Percentiles rank a stretch among this genome's conserved stretches.
These are phyloP conservation scores for Lampris megalopsis DNA, from an alignment of 2,113 vertebrate genomes.

Conservation along the genomic window DNA sequence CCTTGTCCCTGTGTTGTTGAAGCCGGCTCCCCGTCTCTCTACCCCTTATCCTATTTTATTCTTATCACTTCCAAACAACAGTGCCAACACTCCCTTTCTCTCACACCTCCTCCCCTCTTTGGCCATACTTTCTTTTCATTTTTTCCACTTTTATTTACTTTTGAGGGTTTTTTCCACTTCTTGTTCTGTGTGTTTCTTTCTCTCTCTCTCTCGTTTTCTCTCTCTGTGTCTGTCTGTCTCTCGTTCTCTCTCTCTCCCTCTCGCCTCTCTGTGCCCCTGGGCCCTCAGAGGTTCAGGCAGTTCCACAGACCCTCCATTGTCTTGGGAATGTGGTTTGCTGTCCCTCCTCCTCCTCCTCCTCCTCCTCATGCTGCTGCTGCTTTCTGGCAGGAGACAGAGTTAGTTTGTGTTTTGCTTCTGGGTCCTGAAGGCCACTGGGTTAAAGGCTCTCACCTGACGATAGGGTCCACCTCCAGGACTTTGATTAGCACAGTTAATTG, in stretches of 20 bases:
- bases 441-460: conserved; percentile 41
- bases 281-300: conserved; percentile 65
- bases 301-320: conserved; percentile 81
- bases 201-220: conserved; percentile 1
- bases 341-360: conserved; percentile 38
- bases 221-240: conserved; percentile 28
- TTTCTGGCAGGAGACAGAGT: conserved; percentile 61
- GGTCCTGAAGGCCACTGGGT: conserved; percentile 68
- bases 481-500: conserved; percentile 22
- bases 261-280: conserved; percentile 56
- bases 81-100: conserved; percentile 42
- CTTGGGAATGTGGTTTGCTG: conserved; percentile 74
- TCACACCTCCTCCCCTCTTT: conserved; percentile 32
- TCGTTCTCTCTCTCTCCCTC: conserved; percentile 31
- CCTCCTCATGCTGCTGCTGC: conserved; percentile 42
- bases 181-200: background rate
- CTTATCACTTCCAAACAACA: conserved; percentile 45
- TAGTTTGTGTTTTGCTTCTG: conserved; percentile 63
- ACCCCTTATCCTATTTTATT: conserved; percentile 31
- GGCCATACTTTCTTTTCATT: conserved; percentile 9
- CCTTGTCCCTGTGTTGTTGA: conserved; percentile 15
- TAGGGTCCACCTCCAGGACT: conserved; percentile 14
- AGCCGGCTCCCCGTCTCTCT: background rate
- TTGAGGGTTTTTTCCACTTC: background rate
- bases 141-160: conserved; percentile 6